Conservation (phyloP, 2,888 invertebrate genomes). For the Pollenia angustigena region DNA sequence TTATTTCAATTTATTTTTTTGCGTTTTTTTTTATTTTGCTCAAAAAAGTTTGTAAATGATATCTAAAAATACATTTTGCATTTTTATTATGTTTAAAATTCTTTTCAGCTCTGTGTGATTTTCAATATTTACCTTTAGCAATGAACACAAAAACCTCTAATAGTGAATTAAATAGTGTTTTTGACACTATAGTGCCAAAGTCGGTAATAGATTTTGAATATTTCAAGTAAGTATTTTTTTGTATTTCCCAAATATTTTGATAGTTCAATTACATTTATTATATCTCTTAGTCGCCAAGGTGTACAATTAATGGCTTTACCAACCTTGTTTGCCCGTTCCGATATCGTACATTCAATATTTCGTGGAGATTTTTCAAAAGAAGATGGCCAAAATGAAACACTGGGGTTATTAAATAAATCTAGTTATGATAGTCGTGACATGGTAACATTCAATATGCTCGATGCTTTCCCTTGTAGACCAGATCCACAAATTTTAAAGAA, state of each 20-base stretch:
- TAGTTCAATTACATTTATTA: constrained; percentile 75
- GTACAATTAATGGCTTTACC: constrained; percentile 90
- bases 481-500: constrained; percentile 86
- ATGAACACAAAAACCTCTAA: constrained; percentile 79
- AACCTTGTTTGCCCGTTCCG: constrained; percentile 90
- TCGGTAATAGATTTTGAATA: constrained; percentile 85
- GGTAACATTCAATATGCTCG: constrained; percentile 87
- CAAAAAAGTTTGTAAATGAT: too few species aligned
- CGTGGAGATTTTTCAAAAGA: constrained; percentile 82
- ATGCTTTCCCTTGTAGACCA: constrained; percentile 87
- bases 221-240: constrained; percentile 82
- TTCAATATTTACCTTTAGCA: constrained; percentile 93
- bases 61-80: too few species aligned
- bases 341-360: constrained; percentile 85
- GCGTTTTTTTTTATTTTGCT: too few species aligned
- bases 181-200: constrained; percentile 87
- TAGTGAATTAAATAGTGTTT: constrained; percentile 84
- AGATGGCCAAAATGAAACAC: constrained; percentile 83
- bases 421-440: constrained; percentile 87
- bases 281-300: constrained; percentile 77
- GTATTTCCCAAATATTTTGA: not conserved
- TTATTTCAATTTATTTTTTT: too few species aligned
- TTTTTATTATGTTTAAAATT: not conserved
- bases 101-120: constrained; percentile 92
- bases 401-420: constrained; percentile 85